Base-by-base conservation (phyloP, 1,140 invertebrate species). In the Glomeris maerens region DNA sequence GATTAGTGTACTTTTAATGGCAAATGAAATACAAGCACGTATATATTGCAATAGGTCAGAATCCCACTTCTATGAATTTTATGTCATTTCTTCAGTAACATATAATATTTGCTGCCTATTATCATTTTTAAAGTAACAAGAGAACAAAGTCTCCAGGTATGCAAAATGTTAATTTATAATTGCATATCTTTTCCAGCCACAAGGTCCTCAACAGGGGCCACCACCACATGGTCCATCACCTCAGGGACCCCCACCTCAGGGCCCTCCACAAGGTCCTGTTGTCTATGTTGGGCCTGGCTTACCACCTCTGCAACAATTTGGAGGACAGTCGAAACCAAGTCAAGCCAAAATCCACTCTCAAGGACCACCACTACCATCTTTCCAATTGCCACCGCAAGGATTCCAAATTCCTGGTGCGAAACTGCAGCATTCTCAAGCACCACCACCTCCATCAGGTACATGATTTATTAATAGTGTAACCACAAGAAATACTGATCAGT, bases 381-480 rank as follows among this genome's bases (percentile, higher is more conserved):
- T 36, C 29, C 31, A 29, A 42, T 50, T 38, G 21, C 28, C 22
- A 3, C 25, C 46, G 40, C 44, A 45, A 27, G 14, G 27, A 26
- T 54, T 44, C 20, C 39, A 23, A 10, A 23, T 36, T 17, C 31
- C 47, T 14, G 49, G 46, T 21, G 49, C 49, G 20, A 27, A 47
- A 29, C 55, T 47, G 21, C 49, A 52, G 28, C 49, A 48, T 38
- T 47, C 54, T 27, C 17, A 50, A 10, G 29, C 49, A 23, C 54
- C 23, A 28, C 25, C 44, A 28, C 51, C 45, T 36, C 27, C 27
- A 51, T 1, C 29, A 1, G 46, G 23, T 28, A 23, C 17, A 50
- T 23, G 26, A 14, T 10, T 20, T n/a, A 20, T 21, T 27, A 51
- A n/a, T 26, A 27, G 23, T 14, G 50, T 14, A 52, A 14, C 46